Conservation (phyloP, 2,888 invertebrate species). For the Plemyria rubiginata region DNA sequence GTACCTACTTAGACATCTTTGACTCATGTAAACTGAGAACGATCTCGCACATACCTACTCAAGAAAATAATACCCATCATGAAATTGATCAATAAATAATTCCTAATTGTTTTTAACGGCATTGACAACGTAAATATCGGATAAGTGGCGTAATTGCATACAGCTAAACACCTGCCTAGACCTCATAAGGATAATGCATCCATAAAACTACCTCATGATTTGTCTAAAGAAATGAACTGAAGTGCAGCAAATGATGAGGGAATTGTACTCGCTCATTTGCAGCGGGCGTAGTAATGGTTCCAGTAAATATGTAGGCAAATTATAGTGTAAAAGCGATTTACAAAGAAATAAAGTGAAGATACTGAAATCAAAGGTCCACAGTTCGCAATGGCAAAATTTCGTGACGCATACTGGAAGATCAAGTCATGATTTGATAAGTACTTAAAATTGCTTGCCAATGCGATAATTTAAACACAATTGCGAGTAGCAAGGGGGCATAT, state of each 20-base stretch:
- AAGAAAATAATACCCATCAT: conserved; percentile 21
- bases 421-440: conserved; percentile 26
- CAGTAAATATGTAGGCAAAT: not conserved
- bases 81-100: conserved; percentile 46
- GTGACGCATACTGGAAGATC: conserved; percentile 17
- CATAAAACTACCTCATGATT: conserved; percentile 1
- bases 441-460: conserved; percentile 27
- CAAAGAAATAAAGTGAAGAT: not conserved
- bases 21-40: not conserved
- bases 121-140: conserved; percentile 34
- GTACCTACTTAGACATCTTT: too few relatives aligned
- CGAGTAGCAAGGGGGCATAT: conserved; percentile 18
- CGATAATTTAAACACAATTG: conserved; percentile 25
- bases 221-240: conserved; percentile 14
- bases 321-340: not conserved
- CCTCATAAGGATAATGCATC: conserved; percentile 14
- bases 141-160: conserved; percentile 24
- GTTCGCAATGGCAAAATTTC: conserved; percentile 3
- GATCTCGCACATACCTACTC: not conserved
- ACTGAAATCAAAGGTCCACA: conserved; percentile 3
- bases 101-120: conserved; percentile 38
- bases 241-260: not conserved
- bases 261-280: not conserved
- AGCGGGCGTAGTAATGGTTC: not conserved
- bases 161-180: conserved; percentile 22